These are phyloP conservation scores for Falco punctatus DNA, from an alignment of 2,113 vertebrate genomes.

Conservation along the genomic window DNA sequence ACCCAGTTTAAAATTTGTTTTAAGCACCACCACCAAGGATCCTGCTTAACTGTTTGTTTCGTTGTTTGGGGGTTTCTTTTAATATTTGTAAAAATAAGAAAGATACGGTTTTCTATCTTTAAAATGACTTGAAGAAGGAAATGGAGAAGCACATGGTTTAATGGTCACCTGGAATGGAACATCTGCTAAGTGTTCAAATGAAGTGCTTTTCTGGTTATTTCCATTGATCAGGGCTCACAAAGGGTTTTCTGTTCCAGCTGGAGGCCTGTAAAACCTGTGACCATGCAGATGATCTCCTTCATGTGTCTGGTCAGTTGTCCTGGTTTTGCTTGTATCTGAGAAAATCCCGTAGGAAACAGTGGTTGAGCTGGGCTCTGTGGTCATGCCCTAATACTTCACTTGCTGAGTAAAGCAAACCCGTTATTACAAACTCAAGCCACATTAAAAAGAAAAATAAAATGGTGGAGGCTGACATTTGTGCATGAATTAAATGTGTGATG, in stretches of 20 bases:
- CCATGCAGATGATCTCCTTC: background rate
- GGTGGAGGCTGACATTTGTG: background rate
- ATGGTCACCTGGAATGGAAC: background rate
- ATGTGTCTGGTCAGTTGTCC: background rate
- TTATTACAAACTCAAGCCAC: conserved; percentile 16
- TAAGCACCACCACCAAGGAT: background rate
- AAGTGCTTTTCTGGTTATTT: background rate
- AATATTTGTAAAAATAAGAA: background rate
- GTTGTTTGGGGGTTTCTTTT: background rate
- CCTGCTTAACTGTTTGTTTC: background rate
- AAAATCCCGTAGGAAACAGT: background rate
- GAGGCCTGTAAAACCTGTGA: background rate
- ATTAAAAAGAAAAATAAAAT: background rate
- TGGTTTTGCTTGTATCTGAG: background rate
- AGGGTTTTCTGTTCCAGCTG: background rate
- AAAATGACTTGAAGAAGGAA: background rate
- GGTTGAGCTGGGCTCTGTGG: background rate
- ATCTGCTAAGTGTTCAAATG: background rate
- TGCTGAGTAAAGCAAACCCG: background rate
- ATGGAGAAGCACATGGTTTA: background rate
- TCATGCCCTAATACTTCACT: background rate
- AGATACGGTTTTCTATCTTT: background rate
- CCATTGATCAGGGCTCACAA: background rate
- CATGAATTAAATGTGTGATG: background rate
- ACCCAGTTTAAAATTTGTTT: background rate